Evolutionary conservation across 2,797 vertebrate species (phyloP), one percentile per base, ranked within the genome.

Genomic region (Sarcoramphus papa): DNA sequence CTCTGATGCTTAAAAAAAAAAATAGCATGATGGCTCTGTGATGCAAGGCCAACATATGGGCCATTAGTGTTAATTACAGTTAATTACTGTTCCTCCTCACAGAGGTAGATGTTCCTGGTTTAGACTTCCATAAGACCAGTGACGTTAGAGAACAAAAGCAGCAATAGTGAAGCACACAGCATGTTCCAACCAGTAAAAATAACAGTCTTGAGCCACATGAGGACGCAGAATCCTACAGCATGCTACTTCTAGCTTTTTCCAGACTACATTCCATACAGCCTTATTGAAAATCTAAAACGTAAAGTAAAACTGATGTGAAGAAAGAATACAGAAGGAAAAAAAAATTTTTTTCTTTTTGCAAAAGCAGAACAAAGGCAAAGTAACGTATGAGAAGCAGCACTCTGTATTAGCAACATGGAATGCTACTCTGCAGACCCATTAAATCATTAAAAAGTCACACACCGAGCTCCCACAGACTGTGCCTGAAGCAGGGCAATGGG

Each of bases 391-490:
- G 14, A 12, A 88, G 53, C 19, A 92, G 33, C 31, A 72, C 25
- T 10, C 25, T 1, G 0, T 65, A 43, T 45, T 6, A 80, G 31
- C 37, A 91, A 73, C 12, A 10, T 3, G 5, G 41, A 73, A 43
- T 2, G 0, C 28, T 27, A n/a, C 6, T 56, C 12, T 45, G 75
- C 1, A 1, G 22, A 75, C 3, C 5, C 16, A 63, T 13, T 48
- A 82, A 63, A 62, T 14, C 15, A 40, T 15, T 60, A 10, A 27
- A 18, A 20, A 40, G 33, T 23, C n/a, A 33, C 10, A 72, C 14
- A 27, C 10, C 45, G 79, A 69, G n/a, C 25, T 60, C 12, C 1
- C 10, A 7, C 1, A 5, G 20, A 40, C 72, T 51, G 30, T 21
- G 15, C 10, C 53, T 35, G 14, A 82, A 63, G 35, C 14, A 59